phyloP scores from a whole-genome alignment of 2,888 invertebrate genomes.

The Drosophila neutralis region DNA sequence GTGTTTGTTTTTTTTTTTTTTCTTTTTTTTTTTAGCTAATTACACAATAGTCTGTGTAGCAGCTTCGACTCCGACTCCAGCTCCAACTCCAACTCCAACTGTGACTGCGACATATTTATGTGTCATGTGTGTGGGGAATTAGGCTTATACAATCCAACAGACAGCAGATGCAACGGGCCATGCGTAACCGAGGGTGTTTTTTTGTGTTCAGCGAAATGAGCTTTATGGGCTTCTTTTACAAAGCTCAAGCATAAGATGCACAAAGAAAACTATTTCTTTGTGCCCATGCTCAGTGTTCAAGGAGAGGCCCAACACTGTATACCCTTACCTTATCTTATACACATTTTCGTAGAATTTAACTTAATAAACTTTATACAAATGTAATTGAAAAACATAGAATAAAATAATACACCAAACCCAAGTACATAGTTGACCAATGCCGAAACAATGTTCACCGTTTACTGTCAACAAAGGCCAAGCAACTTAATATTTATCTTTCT shows the following conservation, averaged over 20 bases:
- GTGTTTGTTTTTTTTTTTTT: constrained; percentile 36
- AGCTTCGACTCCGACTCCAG: constrained; percentile 14
- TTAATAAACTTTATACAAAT: background rate
- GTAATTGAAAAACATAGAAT: background rate
- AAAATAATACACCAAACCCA: background rate
- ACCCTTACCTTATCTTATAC: background rate
- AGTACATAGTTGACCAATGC: background rate
- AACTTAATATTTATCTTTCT: too few relatives aligned
- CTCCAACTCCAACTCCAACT: constrained; percentile 12
- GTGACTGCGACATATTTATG: constrained; percentile 54
- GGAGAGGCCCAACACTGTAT: background rate
- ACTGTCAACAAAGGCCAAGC: background rate
- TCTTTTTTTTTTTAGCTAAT: constrained; percentile 66
- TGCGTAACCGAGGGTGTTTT: constrained; percentile 72
- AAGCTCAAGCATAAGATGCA: constrained; percentile 11
- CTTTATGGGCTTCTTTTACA: constrained; percentile 38
- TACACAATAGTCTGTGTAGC: constrained; percentile 74
- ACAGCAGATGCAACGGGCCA: constrained; percentile 46
- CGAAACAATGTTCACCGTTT: background rate
- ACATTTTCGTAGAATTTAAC: background rate
- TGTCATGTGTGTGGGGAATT: constrained; percentile 33
- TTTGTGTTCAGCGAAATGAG: constrained; percentile 51
- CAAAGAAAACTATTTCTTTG: constrained; percentile 12
- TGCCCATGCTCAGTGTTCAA: background rate
- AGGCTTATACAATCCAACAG: constrained; percentile 65